A percentile compares a stretch with the other conserved stretches of the same genome.
Conservation (phyloP, 2,888 invertebrate genomes). For the Elmis aenea region DNA sequence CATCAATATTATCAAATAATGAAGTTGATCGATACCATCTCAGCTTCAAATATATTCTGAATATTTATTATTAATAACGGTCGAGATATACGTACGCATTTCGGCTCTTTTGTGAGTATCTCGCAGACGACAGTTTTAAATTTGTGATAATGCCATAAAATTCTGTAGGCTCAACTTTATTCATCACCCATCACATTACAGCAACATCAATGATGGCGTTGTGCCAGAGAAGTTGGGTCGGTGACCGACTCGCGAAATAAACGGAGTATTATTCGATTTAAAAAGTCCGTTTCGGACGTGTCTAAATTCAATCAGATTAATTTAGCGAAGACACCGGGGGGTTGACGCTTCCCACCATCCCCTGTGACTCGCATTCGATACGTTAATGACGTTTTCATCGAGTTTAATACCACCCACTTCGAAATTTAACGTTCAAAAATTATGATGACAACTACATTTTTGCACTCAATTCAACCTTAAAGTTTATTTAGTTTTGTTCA, state of each 20-base stretch:
- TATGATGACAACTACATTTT: no score
- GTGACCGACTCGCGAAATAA: slow-evolving; percentile 14
- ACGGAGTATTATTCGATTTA: slow-evolving; percentile 5
- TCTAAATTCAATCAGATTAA: slow-evolving; percentile 16
- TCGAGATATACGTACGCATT: no score
- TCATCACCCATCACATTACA: slow-evolving; percentile 15
- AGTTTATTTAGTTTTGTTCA: no score
- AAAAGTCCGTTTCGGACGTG: slow-evolving; percentile 7
- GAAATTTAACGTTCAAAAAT: no score
- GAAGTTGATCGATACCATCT: no score
- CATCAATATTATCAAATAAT: no score
- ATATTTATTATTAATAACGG: no score
- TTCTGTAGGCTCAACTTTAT: slow-evolving; percentile 12
- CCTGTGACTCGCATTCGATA: slow-evolving; percentile 15
- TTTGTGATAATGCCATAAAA: no score
- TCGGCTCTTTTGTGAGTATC: no score
- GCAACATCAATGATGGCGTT: slow-evolving; percentile 17
- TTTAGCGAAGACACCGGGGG: slow-evolving; percentile 14
- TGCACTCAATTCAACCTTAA: no score
- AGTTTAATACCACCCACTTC: slow-evolving; percentile 10
- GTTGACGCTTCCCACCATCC: slow-evolving; percentile 11
- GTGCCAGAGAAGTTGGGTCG: slow-evolving; percentile 19
- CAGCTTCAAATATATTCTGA: no score
- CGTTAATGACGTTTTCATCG: slow-evolving; percentile 13
- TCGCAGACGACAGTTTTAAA: no score